A percentile compares a stretch with the other conserved stretches of the same genome.
Evolutionary conservation across 2,113 vertebrate genomes (phyloP).

Genomic region (Cryptoleucopteryx plumbea): DNA sequence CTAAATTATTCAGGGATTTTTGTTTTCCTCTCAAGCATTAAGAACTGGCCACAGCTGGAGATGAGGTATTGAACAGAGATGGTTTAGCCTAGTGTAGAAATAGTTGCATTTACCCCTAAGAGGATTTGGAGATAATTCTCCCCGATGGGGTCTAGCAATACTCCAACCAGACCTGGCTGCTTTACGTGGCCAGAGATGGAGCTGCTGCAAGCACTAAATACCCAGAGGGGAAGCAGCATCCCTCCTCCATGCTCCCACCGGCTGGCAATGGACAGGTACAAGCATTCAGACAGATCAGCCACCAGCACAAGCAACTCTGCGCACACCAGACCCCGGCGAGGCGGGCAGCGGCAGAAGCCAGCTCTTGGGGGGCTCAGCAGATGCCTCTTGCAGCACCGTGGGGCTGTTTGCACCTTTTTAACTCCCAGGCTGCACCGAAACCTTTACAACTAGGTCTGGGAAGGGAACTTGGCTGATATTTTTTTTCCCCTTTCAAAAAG

Average conservation of each 20-base stretch:
- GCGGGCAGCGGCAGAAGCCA: neutral
- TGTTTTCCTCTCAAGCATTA: neutral
- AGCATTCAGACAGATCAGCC: neutral
- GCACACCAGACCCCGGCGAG: fast-evolving
- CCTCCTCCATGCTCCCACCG: neutral
- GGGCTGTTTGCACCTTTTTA: neutral
- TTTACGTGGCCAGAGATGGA: neutral
- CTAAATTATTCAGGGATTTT: neutral
- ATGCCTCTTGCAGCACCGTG: neutral
- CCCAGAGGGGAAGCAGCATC: neutral
- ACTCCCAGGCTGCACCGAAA: neutral
- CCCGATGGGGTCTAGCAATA: neutral
- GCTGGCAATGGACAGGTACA: neutral
- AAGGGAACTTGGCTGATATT: neutral
- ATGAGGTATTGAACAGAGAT: neutral
- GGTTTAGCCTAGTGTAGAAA: neutral
- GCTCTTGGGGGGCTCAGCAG: neutral
- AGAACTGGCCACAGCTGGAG: neutral
- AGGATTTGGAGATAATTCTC: neutral
- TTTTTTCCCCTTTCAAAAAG: neutral
- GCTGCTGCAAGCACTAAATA: neutral
- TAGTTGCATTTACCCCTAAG: neutral
- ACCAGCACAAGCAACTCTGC: neutral
- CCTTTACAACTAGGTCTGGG: neutral
- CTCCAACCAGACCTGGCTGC: neutral